Evolutionary conservation across 2,113 vertebrate genomes (phyloP).

Genomic region (Dipodomys stephensi): DNA sequence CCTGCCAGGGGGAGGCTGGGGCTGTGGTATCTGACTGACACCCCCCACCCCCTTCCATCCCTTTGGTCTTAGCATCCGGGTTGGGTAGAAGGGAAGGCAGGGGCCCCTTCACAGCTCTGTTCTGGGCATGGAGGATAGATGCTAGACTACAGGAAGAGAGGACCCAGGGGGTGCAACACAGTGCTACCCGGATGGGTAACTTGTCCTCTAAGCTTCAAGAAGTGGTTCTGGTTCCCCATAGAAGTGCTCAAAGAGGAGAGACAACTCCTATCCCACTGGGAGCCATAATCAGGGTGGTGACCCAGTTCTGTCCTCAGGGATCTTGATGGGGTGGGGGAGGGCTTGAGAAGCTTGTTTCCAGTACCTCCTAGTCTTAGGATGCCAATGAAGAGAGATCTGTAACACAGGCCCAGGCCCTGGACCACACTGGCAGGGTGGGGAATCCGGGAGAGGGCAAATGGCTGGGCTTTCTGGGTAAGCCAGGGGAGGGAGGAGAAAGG

Average conservation of each 20-base stretch:
- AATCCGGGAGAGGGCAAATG: not conserved
- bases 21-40: constrained; percentile 65
- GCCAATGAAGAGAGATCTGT: not conserved
- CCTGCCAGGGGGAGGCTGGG: constrained; percentile 67
- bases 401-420: not conserved
- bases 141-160: not conserved
- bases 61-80: constrained; percentile 72
- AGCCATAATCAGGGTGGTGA: not conserved
- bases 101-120: not conserved
- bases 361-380: not conserved
- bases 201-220: not conserved
- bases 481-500: too few relatives aligned
- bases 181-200: not conserved
- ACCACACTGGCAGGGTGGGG: not conserved
- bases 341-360: not conserved
- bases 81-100: not conserved
- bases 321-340: not conserved
- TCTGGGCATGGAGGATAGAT: not conserved
- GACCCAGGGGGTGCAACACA: not conserved
- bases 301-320: not conserved
- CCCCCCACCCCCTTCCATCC: constrained; percentile 66
- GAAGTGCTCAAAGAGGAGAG: not conserved
- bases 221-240: not conserved
- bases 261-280: not conserved
- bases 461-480: not conserved